Evolutionary conservation across 2,113 vertebrate species (phyloP).

Genomic region (Terrapene triunguis): DNA sequence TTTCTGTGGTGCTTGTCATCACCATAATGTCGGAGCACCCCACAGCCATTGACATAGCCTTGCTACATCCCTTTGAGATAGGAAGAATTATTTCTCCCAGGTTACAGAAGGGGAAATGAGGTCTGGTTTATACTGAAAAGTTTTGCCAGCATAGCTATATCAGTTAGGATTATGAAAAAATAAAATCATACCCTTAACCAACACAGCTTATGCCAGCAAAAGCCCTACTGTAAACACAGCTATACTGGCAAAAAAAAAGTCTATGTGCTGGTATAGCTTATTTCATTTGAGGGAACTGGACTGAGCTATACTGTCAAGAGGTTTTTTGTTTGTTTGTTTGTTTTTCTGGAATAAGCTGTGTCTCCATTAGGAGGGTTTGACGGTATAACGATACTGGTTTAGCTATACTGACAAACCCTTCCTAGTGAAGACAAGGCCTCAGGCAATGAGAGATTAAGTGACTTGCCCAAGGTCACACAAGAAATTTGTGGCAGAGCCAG

Average conservation of each 20-base stretch:
- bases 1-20: neutral
- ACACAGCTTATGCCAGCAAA: neutral
- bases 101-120: neutral
- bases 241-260: neutral
- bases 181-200: neutral
- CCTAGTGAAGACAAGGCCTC: neutral
- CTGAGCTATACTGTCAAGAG: neutral
- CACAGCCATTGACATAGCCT: neutral
- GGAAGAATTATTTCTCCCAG: neutral
- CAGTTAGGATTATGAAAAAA: neutral
- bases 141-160: no score
- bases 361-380: neutral
- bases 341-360: neutral
- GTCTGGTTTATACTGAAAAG: neutral
- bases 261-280: neutral
- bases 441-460: accelerated
- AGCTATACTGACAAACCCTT: neutral
- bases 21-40: neutral
- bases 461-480: neutral
- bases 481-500: accelerated
- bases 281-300: neutral
- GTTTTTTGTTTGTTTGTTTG: no score
- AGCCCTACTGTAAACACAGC: neutral
- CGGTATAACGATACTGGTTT: neutral
- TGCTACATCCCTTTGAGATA: neutral